A percentile compares a stretch with the other conserved stretches of the same genome.
phyloP scores from a whole-genome alignment of 2,888 invertebrate species.

The Tachina grossa region DNA sequence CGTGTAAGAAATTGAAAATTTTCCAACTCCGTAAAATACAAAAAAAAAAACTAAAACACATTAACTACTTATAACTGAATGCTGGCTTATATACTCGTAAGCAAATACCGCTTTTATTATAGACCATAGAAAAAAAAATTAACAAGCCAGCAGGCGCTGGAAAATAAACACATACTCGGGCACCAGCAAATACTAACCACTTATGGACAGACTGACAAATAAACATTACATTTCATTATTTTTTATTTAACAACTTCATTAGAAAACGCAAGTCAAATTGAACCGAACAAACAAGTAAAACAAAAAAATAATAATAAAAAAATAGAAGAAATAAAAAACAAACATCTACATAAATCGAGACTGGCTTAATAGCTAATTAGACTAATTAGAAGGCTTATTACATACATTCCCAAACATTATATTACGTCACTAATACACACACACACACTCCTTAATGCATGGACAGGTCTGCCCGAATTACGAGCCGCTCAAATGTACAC shows the following conservation, averaged over 20 bases:
- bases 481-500: conserved; percentile 1
- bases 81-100: conserved; percentile 32
- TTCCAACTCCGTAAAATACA: neutral
- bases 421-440: conserved; percentile 9
- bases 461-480: conserved; percentile 13
- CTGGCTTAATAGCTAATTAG: conserved; percentile 71
- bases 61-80: conserved; percentile 14
- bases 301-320: conserved; percentile 12
- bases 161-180: conserved; percentile 33
- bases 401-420: conserved; percentile 52
- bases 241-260: conserved; percentile 68
- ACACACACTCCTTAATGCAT: neutral
- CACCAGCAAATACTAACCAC: conserved; percentile 38
- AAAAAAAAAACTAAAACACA: conserved; percentile 33
- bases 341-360: conserved; percentile 53
- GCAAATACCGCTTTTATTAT: conserved; percentile 41
- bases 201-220: conserved; percentile 42
- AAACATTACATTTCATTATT: conserved; percentile 58
- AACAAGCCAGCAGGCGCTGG: conserved; percentile 40
- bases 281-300: conserved; percentile 36
- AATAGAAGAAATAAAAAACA: conserved; percentile 21
- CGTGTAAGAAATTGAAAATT: neutral
- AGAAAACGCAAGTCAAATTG: conserved; percentile 62
- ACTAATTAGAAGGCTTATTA: conserved; percentile 69
- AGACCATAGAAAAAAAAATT: neutral